Evolutionary conservation across 2,113 vertebrate genomes (phyloP).

Genomic region (Ameiurus melas): DNA sequence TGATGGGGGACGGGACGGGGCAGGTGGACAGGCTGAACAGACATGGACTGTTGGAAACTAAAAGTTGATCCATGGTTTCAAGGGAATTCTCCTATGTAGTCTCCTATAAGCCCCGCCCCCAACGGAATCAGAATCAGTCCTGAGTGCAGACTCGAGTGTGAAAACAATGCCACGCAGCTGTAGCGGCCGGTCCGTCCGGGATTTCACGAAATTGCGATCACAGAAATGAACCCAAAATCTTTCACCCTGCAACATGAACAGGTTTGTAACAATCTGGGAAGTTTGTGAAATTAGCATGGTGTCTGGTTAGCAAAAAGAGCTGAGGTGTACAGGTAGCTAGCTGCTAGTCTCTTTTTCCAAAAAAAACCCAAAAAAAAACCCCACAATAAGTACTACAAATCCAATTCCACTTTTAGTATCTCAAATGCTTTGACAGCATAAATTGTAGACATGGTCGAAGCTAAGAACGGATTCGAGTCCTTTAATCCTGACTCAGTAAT

Average conservation of each 20-base stretch:
- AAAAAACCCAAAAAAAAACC: no score
- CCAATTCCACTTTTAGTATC: not conserved
- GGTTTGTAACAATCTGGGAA: not conserved
- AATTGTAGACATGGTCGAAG: not conserved
- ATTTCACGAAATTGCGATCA: no score
- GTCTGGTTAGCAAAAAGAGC: not conserved
- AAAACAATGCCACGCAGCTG: no score
- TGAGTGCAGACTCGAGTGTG: not conserved
- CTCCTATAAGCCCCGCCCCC: not conserved
- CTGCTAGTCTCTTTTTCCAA: not conserved
- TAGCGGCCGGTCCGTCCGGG: no score
- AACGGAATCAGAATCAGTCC: not conserved
- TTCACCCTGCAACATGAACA: not conserved
- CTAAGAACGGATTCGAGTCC: not conserved
- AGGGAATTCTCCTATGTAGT: not conserved
- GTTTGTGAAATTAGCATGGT: not conserved
- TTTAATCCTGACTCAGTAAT: not conserved
- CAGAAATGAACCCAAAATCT: not conserved
- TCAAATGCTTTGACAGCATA: not conserved
- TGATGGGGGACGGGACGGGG: conserved; percentile 52
- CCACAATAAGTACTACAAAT: not conserved
- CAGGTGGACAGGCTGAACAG: conserved; percentile 62
- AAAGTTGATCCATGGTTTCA: not conserved
- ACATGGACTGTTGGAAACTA: not conserved
- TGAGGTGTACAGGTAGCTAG: not conserved